Conservation (phyloP, 2,113 vertebrate species). For the Leptobrachium leishanense region DNA sequence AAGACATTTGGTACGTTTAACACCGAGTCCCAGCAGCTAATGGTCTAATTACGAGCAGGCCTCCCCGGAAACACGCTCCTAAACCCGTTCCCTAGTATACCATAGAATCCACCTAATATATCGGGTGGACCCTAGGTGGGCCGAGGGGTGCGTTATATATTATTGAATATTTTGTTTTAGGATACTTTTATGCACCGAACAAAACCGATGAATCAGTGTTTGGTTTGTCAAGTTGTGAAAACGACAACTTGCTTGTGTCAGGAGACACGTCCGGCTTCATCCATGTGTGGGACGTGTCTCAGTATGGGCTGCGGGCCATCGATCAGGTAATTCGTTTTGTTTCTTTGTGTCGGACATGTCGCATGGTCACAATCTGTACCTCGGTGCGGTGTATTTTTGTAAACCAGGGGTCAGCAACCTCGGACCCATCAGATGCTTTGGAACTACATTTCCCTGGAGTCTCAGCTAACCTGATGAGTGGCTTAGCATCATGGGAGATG, state of each 20-base stretch:
- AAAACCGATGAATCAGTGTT: slow-evolving; percentile 51
- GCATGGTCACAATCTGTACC: too few relatives aligned
- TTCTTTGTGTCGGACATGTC: too few relatives aligned
- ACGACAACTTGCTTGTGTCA: slow-evolving; percentile 62
- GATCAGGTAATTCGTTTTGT: slow-evolving; percentile 40
- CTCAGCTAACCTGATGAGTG: too few relatives aligned
- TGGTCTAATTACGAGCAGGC: not conserved
- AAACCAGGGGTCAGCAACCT: too few relatives aligned
- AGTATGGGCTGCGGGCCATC: slow-evolving; percentile 48
- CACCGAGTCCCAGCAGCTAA: not conserved
- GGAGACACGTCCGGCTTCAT: slow-evolving; percentile 60
- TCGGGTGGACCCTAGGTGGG: too few relatives aligned
- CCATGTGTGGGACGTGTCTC: slow-evolving; percentile 62
- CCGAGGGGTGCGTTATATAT: too few relatives aligned
- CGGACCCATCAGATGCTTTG: too few relatives aligned
- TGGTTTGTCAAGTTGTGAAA: slow-evolving; percentile 57
- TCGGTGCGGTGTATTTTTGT: too few relatives aligned
- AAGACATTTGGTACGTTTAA: not conserved
- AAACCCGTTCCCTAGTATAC: too few relatives aligned
- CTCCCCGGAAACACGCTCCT: not conserved
- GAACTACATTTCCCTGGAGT: too few relatives aligned
- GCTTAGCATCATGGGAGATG: too few relatives aligned
- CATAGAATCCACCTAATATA: too few relatives aligned
- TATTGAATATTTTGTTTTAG: slow-evolving; percentile 46
- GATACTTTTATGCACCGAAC: slow-evolving; percentile 55